Percentiles rank a stretch among this genome's conserved stretches.
These are phyloP conservation scores for Scarus forsteni DNA, from an alignment of 2,797 vertebrate species.

Conservation along the genomic window DNA sequence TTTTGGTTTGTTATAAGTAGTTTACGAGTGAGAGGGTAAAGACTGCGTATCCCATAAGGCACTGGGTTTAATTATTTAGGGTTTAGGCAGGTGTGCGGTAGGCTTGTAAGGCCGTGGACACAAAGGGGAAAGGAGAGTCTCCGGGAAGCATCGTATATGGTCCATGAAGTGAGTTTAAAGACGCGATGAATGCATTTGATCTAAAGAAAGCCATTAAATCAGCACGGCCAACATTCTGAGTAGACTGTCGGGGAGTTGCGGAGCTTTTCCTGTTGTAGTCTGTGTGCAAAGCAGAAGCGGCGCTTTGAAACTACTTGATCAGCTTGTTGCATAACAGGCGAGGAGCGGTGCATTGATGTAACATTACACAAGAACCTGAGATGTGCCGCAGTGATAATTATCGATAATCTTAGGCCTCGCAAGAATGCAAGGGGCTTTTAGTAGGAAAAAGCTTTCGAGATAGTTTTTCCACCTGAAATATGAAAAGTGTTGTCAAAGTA, in stretches of 20 bases:
- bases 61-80: not conserved
- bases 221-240: accelerated
- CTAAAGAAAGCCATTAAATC: accelerated
- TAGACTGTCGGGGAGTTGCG: not conserved
- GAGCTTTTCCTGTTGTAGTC: not conserved
- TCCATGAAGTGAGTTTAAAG: accelerated
- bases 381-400: not conserved
- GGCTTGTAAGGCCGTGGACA: accelerated
- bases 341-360: not conserved
- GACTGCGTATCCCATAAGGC: conserved; percentile 43
- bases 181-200: accelerated
- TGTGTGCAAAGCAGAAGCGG: not conserved
- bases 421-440: not conserved
- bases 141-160: not conserved
- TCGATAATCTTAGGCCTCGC: not conserved
- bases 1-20: not conserved
- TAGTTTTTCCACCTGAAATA: no score
- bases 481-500: no score
- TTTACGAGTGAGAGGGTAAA: not conserved
- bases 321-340: conserved; percentile 3
- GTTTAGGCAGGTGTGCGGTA: not conserved
- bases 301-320: not conserved
- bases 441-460: no score
- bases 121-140: not conserved
- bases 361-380: not conserved